Evolutionary conservation across 2,797 vertebrate species (phyloP).

Genomic region (Pangasius mekongensis): DNA sequence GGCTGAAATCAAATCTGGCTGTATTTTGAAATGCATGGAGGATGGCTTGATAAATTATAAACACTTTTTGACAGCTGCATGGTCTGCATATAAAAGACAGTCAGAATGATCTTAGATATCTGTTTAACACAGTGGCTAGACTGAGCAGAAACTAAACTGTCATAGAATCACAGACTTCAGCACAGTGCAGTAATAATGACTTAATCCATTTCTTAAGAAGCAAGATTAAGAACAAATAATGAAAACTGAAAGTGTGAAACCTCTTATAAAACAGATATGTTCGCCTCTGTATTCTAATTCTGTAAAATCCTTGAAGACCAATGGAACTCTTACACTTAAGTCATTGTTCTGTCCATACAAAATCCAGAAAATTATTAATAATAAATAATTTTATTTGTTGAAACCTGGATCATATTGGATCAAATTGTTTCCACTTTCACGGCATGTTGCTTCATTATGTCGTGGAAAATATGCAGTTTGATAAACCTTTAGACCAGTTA

Average conservation of each 20-base stretch:
- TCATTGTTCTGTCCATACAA: not conserved
- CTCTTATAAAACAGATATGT: not conserved
- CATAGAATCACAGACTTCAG: not conserved
- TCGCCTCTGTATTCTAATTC: not conserved
- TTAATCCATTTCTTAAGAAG: not conserved
- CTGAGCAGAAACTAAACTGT: not conserved
- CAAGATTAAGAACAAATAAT: not conserved
- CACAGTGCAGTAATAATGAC: not conserved
- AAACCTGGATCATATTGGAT: not conserved
- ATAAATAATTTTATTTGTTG: not conserved
- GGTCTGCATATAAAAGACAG: not conserved
- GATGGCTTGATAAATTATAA: constrained; percentile 16
- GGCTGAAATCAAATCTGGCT: constrained; percentile 19
- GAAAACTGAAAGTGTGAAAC: not conserved
- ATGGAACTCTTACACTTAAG: not conserved
- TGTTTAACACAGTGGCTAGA: not conserved
- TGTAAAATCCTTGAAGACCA: not conserved
- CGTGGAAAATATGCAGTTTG: not conserved
- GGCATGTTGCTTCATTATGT: not conserved
- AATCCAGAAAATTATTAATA: not conserved
- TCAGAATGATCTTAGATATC: not conserved
- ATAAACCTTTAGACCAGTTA: not conserved
- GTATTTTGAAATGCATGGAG: constrained; percentile 5
- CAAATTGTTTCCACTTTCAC: not conserved
- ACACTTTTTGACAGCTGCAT: not conserved